Conservation (phyloP, 2,113 vertebrate species). For the Chionomys nivalis region DNA sequence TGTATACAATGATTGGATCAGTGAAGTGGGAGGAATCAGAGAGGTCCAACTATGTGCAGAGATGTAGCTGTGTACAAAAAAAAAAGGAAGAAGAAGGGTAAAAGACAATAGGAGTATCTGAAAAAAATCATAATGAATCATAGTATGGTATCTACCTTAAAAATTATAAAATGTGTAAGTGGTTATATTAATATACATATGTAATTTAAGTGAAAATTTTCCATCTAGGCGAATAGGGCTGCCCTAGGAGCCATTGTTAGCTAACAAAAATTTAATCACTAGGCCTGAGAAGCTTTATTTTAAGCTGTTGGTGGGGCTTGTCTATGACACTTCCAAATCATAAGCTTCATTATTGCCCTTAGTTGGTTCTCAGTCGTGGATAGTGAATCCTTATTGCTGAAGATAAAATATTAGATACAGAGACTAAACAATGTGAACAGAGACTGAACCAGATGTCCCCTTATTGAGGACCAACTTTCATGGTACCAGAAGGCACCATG, state of each 20-base stretch:
- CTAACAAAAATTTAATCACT: not conserved
- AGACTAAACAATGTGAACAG: not conserved
- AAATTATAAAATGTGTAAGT: not conserved
- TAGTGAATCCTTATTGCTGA: not conserved
- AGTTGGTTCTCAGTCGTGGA: not conserved
- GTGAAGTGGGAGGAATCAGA: not conserved
- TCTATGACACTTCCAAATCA: not conserved
- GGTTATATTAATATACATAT: not conserved
- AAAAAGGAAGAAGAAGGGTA: not conserved
- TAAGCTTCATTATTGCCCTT: too few species aligned
- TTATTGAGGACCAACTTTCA: not conserved
- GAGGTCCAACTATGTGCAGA: not conserved
- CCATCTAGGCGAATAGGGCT: not conserved
- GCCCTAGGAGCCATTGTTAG: not conserved
- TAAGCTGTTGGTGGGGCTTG: not conserved
- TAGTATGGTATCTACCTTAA: not conserved
- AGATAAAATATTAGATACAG: not conserved
- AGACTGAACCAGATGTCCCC: not conserved
- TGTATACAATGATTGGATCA: not conserved
- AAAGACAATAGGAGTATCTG: not conserved
- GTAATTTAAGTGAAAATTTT: not conserved
- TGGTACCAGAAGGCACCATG: not conserved
- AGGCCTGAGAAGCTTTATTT: not conserved
- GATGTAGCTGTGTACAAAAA: not conserved
- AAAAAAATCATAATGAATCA: not conserved